Conservation (phyloP, 2,888 invertebrate species). For the Cataglyphis cursor region DNA sequence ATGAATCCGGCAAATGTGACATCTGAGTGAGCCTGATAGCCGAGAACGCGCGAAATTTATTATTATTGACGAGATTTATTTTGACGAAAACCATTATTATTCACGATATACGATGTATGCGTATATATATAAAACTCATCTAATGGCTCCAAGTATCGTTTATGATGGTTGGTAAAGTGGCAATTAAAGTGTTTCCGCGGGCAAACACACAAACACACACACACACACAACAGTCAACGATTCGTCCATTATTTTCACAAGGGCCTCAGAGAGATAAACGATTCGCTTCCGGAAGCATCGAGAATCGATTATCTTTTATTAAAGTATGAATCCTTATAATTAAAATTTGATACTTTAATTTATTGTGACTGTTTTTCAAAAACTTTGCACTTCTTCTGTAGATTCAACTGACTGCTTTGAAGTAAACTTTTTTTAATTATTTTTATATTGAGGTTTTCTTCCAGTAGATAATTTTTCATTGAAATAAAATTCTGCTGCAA, state of each 20-base stretch:
- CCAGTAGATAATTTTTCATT: neutral
- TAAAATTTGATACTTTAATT: neutral
- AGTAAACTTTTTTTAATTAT: neutral
- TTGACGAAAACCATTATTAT: conserved; percentile 55
- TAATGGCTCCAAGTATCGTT: conserved; percentile 56
- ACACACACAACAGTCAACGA: conserved; percentile 56
- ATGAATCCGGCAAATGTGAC: conserved; percentile 29
- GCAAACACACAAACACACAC: conserved; percentile 40
- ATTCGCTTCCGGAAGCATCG: conserved; percentile 5
- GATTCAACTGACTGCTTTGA: neutral
- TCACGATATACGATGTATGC: neutral
- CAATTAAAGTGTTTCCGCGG: conserved; percentile 75
- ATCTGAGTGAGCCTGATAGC: conserved; percentile 12
- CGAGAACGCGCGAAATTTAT: conserved; percentile 43
- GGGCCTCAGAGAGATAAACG: conserved; percentile 44
- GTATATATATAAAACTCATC: conserved; percentile 32
- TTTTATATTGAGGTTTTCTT: neutral
- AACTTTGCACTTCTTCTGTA: neutral
- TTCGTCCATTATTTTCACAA: conserved; percentile 64
- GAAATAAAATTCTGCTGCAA: neutral
- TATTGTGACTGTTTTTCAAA: neutral
- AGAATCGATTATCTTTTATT: neutral
- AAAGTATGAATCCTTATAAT: neutral
- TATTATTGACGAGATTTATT: conserved; percentile 42
- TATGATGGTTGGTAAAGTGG: conserved; percentile 64